Conservation (phyloP, 2,888 invertebrate genomes). For the Synergus gifuensis region DNA sequence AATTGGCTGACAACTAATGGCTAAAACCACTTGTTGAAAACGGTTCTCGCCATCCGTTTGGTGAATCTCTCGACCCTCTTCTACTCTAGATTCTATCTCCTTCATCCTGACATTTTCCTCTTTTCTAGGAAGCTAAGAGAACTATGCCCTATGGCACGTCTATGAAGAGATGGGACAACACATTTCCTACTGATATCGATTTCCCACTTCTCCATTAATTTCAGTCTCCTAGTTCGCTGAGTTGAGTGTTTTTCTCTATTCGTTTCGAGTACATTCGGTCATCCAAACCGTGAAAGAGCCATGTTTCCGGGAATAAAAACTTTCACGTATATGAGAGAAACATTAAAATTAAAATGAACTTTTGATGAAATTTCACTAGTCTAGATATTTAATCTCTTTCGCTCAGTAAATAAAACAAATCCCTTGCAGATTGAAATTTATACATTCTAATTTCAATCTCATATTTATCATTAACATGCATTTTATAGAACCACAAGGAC, state of each 20-base stretch:
- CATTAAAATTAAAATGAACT: not conserved
- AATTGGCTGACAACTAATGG: constrained; percentile 17
- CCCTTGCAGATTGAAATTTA: not conserved
- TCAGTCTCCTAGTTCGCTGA: not conserved
- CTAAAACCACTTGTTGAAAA: constrained; percentile 38
- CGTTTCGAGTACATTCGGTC: constrained; percentile 27
- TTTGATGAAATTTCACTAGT: not conserved
- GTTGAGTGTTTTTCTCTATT: constrained; percentile 33
- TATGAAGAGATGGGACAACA: constrained; percentile 36
- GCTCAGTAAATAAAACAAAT: not conserved
- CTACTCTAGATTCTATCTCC: not conserved
- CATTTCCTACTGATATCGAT: constrained; percentile 35
- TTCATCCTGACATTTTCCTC: not conserved
- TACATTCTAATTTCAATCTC: not conserved
- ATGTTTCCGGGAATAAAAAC: constrained; percentile 15
- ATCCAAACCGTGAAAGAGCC: constrained; percentile 9
- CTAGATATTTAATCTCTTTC: not conserved
- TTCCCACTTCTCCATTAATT: constrained; percentile 18
- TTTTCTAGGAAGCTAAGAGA: constrained; percentile 13
- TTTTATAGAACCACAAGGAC: no score
- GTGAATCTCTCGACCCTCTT: constrained; percentile 15
- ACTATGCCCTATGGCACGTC: constrained; percentile 29
- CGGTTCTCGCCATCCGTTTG: not conserved
- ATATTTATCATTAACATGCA: not conserved
- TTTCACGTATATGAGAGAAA: not conserved